These are phyloP conservation scores for Lepisosteus oculatus DNA, from an alignment of 2,113 vertebrate genomes.

Conservation along the genomic window DNA sequence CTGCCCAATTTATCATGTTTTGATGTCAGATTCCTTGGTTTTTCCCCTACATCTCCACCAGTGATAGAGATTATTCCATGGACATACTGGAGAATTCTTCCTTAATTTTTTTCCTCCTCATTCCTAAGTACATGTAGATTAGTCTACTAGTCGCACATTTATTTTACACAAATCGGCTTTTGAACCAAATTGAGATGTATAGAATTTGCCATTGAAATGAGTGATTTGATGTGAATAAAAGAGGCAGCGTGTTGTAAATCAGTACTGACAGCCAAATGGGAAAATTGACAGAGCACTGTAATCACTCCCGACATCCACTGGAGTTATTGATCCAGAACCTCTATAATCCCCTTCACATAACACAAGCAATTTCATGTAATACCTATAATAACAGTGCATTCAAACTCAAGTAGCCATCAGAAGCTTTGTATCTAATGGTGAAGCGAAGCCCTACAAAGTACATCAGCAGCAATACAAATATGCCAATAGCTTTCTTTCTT, in stretches of 20 bases:
- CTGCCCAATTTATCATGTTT: slow-evolving; percentile 9
- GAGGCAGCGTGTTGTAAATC: slow-evolving; percentile 77
- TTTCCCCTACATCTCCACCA: background rate
- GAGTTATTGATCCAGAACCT: slow-evolving; percentile 96
- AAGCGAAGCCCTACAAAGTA: slow-evolving; percentile 70
- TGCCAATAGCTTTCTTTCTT: slow-evolving; percentile 48
- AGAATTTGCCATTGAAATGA: slow-evolving; percentile 82
- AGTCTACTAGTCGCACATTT: slow-evolving; percentile 37
- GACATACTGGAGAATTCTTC: background rate
- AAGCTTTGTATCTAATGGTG: slow-evolving; percentile 79
- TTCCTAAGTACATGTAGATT: slow-evolving; percentile 30
- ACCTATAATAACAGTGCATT: slow-evolving; percentile 94
- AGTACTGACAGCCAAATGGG: slow-evolving; percentile 80
- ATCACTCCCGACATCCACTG: slow-evolving; percentile 90
- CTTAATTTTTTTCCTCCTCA: background rate
- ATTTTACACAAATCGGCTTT: slow-evolving; percentile 82
- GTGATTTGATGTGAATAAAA: slow-evolving; percentile 80
- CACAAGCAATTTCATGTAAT: slow-evolving; percentile 96
- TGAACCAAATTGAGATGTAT: slow-evolving; percentile 81
- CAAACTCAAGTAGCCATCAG: slow-evolving; percentile 87
- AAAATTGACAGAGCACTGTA: slow-evolving; percentile 91
- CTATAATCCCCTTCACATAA: slow-evolving; percentile 93
- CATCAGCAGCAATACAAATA: slow-evolving; percentile 58
- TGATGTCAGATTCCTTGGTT: background rate
- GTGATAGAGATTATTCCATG: background rate